A percentile compares a stretch with the other conserved stretches of the same genome.
Evolutionary conservation across 2,797 vertebrate species (phyloP).

Genomic region (Cyprinella venusta): DNA sequence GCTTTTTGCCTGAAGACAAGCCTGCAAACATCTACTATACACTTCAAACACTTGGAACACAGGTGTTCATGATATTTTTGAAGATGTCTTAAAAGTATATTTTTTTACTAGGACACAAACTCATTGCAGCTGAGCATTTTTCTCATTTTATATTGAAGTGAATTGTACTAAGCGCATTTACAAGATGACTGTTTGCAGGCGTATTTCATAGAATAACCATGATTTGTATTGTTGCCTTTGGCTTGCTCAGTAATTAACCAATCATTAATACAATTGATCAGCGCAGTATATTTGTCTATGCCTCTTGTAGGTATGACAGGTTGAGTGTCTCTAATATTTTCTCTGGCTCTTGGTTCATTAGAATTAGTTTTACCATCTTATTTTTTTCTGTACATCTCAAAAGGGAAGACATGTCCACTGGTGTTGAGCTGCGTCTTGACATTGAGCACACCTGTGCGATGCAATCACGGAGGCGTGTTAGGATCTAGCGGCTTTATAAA

Average conservation of each 20-base stretch:
- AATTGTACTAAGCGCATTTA: neutral
- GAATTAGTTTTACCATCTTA: too few relatives aligned
- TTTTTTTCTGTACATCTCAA: too few relatives aligned
- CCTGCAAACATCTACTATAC: slow-evolving; percentile 60
- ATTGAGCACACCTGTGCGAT: too few relatives aligned
- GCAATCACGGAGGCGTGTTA: too few relatives aligned
- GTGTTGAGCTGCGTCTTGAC: too few relatives aligned
- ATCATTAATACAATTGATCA: too few relatives aligned
- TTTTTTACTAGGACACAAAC: slow-evolving; percentile 67
- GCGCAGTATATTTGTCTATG: neutral
- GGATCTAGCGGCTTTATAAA: too few relatives aligned
- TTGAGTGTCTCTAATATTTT: too few relatives aligned
- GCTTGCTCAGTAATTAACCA: too few relatives aligned
- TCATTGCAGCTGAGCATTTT: neutral
- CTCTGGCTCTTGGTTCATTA: too few relatives aligned
- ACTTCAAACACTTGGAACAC: slow-evolving; percentile 80
- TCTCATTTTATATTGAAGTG: neutral
- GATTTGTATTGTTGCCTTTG: neutral
- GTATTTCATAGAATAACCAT: neutral
- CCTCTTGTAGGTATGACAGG: neutral
- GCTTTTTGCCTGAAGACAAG: slow-evolving; percentile 47
- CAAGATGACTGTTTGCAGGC: neutral
- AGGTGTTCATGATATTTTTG: slow-evolving; percentile 81
- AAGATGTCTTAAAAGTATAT: slow-evolving; percentile 77
- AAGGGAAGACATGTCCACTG: too few relatives aligned